A percentile compares a stretch with the other conserved stretches of the same genome.
These are phyloP conservation scores for Rhabdornis inornatus DNA, from an alignment of 2,113 vertebrate species.

Conservation along the genomic window DNA sequence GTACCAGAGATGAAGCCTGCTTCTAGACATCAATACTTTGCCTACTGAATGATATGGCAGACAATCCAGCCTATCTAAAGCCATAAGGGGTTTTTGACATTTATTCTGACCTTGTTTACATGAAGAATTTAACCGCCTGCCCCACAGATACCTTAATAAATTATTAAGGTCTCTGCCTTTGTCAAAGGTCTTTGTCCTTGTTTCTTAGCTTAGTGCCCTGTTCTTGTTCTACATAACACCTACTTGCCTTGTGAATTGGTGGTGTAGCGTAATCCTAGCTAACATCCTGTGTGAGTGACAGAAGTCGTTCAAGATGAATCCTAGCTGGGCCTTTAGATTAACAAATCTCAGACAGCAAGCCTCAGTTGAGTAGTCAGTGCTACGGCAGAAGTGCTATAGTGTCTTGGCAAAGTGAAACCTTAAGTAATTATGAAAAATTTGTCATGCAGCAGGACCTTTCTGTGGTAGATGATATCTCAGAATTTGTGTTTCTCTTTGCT, in stretches of 20 bases:
- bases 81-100: background rate
- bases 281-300: background rate
- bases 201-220: background rate
- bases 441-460: background rate
- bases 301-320: background rate
- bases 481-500: background rate
- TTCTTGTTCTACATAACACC: background rate
- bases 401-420: background rate
- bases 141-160: background rate
- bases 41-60: background rate
- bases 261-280: background rate
- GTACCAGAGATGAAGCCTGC: background rate
- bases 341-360: background rate
- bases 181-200: background rate
- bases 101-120: background rate
- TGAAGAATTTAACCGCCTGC: background rate
- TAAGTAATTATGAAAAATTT: background rate
- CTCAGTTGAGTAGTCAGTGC: background rate
- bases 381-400: background rate
- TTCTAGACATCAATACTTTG: background rate
- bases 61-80: background rate
- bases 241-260: background rate
- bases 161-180: background rate
- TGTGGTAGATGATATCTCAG: background rate
- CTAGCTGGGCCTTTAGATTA: background rate